Conservation (phyloP, 2,113 vertebrate species). For the Pampusana beccarii region DNA sequence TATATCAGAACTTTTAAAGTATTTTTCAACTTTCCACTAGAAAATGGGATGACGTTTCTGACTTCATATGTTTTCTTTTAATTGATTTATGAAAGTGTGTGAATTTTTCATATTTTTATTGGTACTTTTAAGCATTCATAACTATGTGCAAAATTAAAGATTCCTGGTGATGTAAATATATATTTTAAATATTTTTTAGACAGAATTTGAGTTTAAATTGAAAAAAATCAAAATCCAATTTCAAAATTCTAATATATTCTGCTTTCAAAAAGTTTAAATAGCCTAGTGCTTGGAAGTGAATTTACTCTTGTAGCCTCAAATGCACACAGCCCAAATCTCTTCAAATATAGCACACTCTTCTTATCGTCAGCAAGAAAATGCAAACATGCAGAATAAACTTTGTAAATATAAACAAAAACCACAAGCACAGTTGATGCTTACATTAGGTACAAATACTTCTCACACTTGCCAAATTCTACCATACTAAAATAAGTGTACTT, state of each 20-base stretch:
- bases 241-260: background rate
- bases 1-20: background rate
- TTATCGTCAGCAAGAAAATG: background rate
- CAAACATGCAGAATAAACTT: background rate
- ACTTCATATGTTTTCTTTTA: background rate
- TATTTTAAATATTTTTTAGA: background rate
- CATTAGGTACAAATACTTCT: background rate
- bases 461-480: background rate
- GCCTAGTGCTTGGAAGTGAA: background rate
- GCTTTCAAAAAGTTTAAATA: background rate
- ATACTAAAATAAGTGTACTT: background rate
- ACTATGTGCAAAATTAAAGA: background rate
- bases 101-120: background rate
- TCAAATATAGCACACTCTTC: background rate
- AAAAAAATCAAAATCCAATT: background rate
- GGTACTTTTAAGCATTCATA: background rate
- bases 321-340: background rate
- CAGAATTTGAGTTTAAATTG: background rate
- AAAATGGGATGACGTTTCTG: background rate
- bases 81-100: background rate
- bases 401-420: background rate
- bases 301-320: background rate
- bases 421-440: background rate
- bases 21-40: background rate
- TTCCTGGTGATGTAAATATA: background rate